Percentiles rank a stretch among this genome's conserved stretches.
Evolutionary conservation across 2,888 invertebrate genomes (phyloP).

Genomic region (Diarsia rubi): DNA sequence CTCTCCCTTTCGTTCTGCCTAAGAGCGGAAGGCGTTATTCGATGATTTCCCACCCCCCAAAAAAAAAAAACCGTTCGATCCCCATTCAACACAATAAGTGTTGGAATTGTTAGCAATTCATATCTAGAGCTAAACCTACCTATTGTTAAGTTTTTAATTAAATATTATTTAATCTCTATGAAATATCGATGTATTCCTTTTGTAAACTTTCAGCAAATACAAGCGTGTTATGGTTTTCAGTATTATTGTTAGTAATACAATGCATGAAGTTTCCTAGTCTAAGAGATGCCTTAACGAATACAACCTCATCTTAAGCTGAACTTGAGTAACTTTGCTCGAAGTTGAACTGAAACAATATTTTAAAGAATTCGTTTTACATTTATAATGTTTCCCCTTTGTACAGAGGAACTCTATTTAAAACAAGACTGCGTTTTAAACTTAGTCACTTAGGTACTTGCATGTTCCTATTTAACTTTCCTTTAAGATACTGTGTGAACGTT

Average conservation of each 20-base stretch:
- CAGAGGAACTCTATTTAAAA: conserved; percentile 42
- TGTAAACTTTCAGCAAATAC: not conserved
- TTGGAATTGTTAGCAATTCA: not conserved
- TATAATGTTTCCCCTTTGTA: conserved; percentile 44
- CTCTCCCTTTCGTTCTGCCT: no score
- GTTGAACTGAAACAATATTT: conserved; percentile 50
- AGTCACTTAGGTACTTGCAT: conserved; percentile 7
- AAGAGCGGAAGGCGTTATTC: no score
- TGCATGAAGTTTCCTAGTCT: conserved; percentile 18
- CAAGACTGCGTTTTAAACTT: conserved; percentile 21
- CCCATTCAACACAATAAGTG: no score
- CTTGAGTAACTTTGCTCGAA: conserved; percentile 24
- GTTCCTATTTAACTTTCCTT: conserved; percentile 18
- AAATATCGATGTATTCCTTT: not conserved
- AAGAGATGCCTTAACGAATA: conserved; percentile 23
- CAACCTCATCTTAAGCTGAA: conserved; percentile 28
- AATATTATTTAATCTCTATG: not conserved
- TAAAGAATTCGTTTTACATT: conserved; percentile 57
- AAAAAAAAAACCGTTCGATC: no score
- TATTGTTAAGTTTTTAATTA: not conserved
- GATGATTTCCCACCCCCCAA: no score
- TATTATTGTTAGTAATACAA: conserved; percentile 9
- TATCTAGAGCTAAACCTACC: not conserved
- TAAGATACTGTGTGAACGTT: not conserved
- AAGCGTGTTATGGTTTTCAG: not conserved